Evolutionary conservation across 2,888 invertebrate genomes (phyloP).

Genomic region (Caradrina clavipalpis): DNA sequence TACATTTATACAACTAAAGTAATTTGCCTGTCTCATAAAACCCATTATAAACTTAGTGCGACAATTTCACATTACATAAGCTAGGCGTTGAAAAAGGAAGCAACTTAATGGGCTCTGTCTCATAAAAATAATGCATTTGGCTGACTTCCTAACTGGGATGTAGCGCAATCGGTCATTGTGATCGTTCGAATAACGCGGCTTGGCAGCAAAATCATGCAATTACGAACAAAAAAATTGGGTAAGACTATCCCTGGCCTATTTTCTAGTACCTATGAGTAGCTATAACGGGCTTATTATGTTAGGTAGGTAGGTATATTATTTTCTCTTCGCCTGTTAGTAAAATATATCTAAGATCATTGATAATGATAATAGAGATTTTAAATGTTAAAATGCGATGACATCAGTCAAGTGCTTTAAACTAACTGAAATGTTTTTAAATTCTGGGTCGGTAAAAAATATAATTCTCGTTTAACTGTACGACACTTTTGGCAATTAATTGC

Average conservation of each 20-base stretch:
- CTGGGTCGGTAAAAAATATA: no score
- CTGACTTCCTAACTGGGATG: conserved; percentile 62
- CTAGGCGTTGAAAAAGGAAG: conserved; percentile 51
- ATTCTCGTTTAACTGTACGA: no score
- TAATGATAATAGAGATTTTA: background rate
- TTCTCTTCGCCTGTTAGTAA: background rate
- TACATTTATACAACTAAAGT: background rate
- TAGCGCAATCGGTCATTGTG: conserved; percentile 54
- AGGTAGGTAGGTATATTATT: no score
- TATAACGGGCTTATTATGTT: conserved; percentile 42
- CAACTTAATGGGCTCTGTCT: conserved; percentile 60
- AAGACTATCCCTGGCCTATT: conserved; percentile 49
- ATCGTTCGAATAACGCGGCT: conserved; percentile 48
- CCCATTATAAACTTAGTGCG: conserved; percentile 12
- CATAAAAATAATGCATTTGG: conserved; percentile 78
- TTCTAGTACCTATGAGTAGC: conserved; percentile 20
- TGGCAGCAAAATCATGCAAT: conserved; percentile 50
- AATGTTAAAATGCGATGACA: background rate
- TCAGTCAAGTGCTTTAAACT: background rate
- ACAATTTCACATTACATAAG: conserved; percentile 39
- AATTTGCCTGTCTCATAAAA: conserved; percentile 16
- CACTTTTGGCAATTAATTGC: no score
- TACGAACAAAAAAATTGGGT: conserved; percentile 44
- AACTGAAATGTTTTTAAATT: no score
- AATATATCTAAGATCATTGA: background rate